Evolutionary conservation across 2,888 invertebrate genomes (phyloP).

Genomic region (Heteromurus nitidus): DNA sequence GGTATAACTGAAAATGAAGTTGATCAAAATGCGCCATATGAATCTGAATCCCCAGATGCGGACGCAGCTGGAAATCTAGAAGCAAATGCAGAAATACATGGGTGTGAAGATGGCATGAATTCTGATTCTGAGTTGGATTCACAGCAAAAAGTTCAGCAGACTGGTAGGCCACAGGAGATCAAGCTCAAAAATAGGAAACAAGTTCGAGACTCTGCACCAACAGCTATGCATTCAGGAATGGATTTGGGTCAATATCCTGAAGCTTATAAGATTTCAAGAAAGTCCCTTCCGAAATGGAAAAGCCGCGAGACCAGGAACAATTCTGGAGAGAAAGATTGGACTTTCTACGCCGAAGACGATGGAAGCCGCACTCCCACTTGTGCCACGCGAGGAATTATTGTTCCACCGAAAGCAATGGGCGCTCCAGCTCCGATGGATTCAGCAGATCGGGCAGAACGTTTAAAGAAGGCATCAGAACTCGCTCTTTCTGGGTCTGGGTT

Average conservation of each 20-base stretch:
- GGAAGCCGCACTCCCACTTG: slow-evolving; percentile 20
- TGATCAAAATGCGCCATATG: slow-evolving; percentile 30
- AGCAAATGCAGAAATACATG: slow-evolving; percentile 26
- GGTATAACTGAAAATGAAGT: neutral
- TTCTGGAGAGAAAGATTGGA: too few species aligned
- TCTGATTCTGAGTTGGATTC: neutral
- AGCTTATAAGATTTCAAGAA: slow-evolving; percentile 71
- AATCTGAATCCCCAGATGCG: slow-evolving; percentile 49
- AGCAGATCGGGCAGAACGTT: slow-evolving; percentile 70
- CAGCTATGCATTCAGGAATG: slow-evolving; percentile 71
- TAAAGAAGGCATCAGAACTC: slow-evolving; percentile 72
- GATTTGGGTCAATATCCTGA: slow-evolving; percentile 71
- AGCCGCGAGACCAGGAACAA: slow-evolving; percentile 61
- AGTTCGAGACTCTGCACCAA: slow-evolving; percentile 70
- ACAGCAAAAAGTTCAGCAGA: slow-evolving; percentile 25
- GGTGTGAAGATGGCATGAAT: neutral
- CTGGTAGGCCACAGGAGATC: slow-evolving; percentile 54
- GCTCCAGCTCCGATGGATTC: slow-evolving; percentile 60
- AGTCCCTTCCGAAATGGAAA: slow-evolving; percentile 73
- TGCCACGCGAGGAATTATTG: neutral
- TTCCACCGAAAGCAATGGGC: slow-evolving; percentile 56
- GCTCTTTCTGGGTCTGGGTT: slow-evolving; percentile 77
- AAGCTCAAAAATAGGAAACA: slow-evolving; percentile 69
- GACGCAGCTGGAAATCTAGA: too few species aligned
- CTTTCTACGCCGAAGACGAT: slow-evolving; percentile 56